Conservation (phyloP, 2,113 vertebrate species). For the Ceyx melanurus region DNA sequence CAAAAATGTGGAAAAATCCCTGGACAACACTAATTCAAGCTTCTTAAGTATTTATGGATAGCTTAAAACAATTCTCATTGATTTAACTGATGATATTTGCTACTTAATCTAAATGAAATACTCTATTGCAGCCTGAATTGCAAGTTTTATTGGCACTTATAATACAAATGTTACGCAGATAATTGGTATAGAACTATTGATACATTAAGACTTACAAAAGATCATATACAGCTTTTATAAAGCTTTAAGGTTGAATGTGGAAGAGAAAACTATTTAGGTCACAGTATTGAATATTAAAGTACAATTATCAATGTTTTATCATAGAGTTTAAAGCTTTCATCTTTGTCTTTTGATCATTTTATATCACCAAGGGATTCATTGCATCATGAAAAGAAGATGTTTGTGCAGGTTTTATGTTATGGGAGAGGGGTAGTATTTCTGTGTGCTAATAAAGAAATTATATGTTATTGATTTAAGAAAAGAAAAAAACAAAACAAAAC, state of each 20-base stretch:
- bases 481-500: not conserved
- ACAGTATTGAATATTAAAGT: conserved; percentile 5
- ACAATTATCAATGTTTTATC: conserved; percentile 40
- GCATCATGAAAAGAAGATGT: not conserved
- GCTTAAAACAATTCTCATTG: conserved; percentile 23
- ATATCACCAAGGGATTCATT: conserved; percentile 8
- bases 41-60: not conserved
- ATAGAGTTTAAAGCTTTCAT: conserved; percentile 16
- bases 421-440: not conserved
- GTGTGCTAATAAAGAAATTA: conserved; percentile 2
- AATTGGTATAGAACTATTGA: not conserved
- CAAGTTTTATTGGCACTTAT: not conserved
- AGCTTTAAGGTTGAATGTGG: not conserved
- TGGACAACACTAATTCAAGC: not conserved
- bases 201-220: not conserved
- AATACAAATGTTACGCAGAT: not conserved
- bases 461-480: not conserved
- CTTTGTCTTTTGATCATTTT: conserved; percentile 24
- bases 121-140: not conserved
- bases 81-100: not conserved
- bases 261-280: conserved; percentile 3
- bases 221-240: not conserved
- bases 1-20: not conserved
- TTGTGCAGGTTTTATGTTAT: not conserved
- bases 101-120: conserved; percentile 21